Evolutionary conservation across 2,797 vertebrate species (phyloP), one percentile per base, ranked within the genome.

Genomic region (Macrochelys suwanniensis): DNA sequence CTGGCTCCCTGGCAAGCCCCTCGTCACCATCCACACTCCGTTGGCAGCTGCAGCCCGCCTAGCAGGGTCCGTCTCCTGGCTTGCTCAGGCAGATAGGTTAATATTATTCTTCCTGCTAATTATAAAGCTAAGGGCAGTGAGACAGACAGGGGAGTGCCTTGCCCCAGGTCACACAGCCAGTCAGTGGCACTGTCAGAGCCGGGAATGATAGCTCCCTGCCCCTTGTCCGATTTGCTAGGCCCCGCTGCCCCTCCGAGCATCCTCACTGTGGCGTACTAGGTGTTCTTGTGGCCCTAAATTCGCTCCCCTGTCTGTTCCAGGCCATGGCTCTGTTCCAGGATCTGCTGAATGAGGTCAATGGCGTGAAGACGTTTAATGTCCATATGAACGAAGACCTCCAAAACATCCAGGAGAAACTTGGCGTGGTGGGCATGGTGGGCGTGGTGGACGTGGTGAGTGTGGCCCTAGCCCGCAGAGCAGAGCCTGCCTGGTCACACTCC

Each of bases 301-400:
- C 74, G 88, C 89, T 91, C 97, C 97, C 97, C 97, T 25, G 5
- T 80, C 53, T 50, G 31, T 80, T 89, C 5, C 89, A 99, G 99
- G 93, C 96, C 80, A 82, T 95, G 51, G 78, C 68, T 56, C 89
- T 98, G 81, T 97, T 98, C 31, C 96, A 98, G 86, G 97, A 97
- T 10, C 87, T 98, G 31, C 8, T 95, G 33, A 84, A 97, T 42
- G 97, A 99, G 7, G 89, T 99, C 3, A 78, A 79, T 1, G 47
- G 53, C 5, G 92, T 99, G 53, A 98, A 97, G 92, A 96, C 94
- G 1, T 84, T 74, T 3, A 95, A 97, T 42, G 89, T 92, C 6
- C 49, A 2, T 12, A 82, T 98, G 93, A 96, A 81, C 88, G 94
- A 96, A 26, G 91, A 95, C 50, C 33, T 99, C 1, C 74, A 82